Conservation (phyloP, 2,113 vertebrate species). For the Urocitellus parryii region DNA sequence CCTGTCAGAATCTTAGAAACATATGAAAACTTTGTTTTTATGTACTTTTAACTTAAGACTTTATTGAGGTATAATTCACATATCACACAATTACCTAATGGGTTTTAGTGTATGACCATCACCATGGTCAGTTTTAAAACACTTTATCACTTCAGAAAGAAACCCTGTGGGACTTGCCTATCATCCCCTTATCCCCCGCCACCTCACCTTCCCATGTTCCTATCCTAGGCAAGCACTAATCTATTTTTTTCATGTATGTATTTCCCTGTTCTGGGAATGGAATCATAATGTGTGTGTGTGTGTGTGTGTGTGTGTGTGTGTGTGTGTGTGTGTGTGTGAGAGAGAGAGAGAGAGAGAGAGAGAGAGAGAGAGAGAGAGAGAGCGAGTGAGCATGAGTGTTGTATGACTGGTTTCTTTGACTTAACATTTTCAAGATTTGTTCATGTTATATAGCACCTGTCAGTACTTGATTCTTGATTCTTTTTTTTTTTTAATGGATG, state of each 20-base stretch:
- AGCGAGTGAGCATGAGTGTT: no score
- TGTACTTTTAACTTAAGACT: background rate
- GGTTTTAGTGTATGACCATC: background rate
- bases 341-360: no score
- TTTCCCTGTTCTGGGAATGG: background rate
- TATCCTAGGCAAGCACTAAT: background rate
- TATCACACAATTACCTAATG: background rate
- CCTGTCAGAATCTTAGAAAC: conserved; percentile 14
- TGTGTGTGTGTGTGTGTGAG: no score
- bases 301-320: no score
- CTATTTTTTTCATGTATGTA: background rate
- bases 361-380: no score
- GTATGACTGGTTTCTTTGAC: background rate
- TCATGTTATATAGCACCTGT: background rate
- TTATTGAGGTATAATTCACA: conserved; percentile 13
- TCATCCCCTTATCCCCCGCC: background rate
- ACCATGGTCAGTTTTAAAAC: background rate
- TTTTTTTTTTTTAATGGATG: background rate
- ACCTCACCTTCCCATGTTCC: no score
- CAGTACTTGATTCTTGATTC: background rate
- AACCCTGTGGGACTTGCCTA: background rate
- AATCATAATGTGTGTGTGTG: background rate
- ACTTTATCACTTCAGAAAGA: background rate
- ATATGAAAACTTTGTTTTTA: background rate
- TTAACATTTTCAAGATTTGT: background rate